These are phyloP conservation scores for Mola mola DNA, from an alignment of 2,113 vertebrate species.

Conservation along the genomic window DNA sequence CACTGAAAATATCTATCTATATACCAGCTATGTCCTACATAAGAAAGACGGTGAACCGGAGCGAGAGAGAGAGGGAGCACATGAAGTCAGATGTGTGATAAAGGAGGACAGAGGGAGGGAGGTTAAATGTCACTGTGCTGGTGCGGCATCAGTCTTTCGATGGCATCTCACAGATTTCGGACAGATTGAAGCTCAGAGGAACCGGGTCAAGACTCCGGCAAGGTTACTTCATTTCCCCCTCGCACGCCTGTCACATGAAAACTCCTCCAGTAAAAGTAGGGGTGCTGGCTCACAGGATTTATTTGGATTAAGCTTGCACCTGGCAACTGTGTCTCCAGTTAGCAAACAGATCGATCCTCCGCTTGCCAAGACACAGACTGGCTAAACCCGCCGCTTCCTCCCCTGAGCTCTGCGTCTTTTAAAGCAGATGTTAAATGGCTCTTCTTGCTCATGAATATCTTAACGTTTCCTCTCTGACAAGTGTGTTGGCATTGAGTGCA, in stretches of 20 bases:
- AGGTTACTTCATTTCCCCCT: slow-evolving; percentile 43
- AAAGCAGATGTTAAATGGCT: slow-evolving; percentile 38
- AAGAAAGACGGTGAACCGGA: slow-evolving; percentile 60
- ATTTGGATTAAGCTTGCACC: slow-evolving; percentile 35
- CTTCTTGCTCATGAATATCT: slow-evolving; percentile 34
- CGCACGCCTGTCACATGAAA: slow-evolving; percentile 20
- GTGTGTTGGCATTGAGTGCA: no score
- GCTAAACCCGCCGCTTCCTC: slow-evolving; percentile 17
- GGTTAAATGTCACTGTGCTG: slow-evolving; percentile 58
- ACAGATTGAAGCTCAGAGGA: slow-evolving; percentile 36
- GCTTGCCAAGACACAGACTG: slow-evolving; percentile 26
- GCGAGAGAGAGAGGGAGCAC: slow-evolving; percentile 27
- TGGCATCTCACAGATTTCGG: slow-evolving; percentile 42
- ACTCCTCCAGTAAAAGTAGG: slow-evolving; percentile 17
- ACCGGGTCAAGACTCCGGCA: slow-evolving; percentile 52
- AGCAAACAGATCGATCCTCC: slow-evolving; percentile 23
- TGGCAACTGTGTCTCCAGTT: slow-evolving; percentile 4
- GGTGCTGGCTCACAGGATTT: slow-evolving; percentile 38
- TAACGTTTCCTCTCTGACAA: slow-evolving; percentile 35
- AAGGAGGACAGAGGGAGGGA: slow-evolving; percentile 36
- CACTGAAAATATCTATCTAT: slow-evolving; percentile 85
- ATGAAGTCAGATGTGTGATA: slow-evolving; percentile 50
- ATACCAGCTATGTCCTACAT: slow-evolving; percentile 83
- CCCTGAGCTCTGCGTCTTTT: no score
- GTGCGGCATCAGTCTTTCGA: slow-evolving; percentile 47